Percentiles rank a stretch among this genome's conserved stretches.
These are phyloP conservation scores for Drosophila nebulosa DNA, from an alignment of 1,140 invertebrate species.

Conservation along the genomic window DNA sequence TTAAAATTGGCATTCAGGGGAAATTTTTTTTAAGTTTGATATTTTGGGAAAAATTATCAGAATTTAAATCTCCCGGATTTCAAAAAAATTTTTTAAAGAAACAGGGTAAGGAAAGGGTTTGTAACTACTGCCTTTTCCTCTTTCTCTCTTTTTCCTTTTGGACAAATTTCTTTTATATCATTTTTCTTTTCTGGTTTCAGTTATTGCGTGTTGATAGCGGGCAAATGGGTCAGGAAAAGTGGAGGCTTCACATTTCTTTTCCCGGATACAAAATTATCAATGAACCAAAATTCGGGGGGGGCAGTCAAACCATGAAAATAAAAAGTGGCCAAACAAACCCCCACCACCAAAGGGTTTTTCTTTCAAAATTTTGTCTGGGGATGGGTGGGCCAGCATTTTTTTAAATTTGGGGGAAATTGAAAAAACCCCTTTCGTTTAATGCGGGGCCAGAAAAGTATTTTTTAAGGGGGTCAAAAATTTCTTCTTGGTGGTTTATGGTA, in stretches of 20 bases:
- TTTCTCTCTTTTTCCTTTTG: background rate
- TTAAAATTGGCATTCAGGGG: constrained; percentile 98
- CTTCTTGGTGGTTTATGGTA: too few species aligned
- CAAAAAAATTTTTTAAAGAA: constrained; percentile 99
- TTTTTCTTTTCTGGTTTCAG: constrained; percentile 10
- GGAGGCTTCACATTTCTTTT: constrained; percentile 96
- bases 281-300: constrained; percentile 98
- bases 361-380: too few species aligned
- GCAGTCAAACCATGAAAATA: too few species aligned
- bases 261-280: constrained; percentile 96
- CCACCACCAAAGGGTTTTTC: too few species aligned
- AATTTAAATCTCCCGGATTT: constrained; percentile 99
- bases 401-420: too few species aligned
- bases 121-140: background rate
- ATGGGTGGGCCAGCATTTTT: too few species aligned
- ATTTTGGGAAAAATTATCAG: constrained; percentile 93
- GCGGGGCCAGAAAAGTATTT: too few species aligned
- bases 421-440: too few species aligned
- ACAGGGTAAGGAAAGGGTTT: constrained; percentile 94
- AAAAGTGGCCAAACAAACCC: too few species aligned
- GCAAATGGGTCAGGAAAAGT: constrained; percentile 97
- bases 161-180: too few species aligned
- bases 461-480: too few species aligned
- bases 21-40: constrained; percentile 99
- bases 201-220: constrained; percentile 85